Conservation (phyloP, 2,113 vertebrate genomes). For the Chloebia gouldiae region DNA sequence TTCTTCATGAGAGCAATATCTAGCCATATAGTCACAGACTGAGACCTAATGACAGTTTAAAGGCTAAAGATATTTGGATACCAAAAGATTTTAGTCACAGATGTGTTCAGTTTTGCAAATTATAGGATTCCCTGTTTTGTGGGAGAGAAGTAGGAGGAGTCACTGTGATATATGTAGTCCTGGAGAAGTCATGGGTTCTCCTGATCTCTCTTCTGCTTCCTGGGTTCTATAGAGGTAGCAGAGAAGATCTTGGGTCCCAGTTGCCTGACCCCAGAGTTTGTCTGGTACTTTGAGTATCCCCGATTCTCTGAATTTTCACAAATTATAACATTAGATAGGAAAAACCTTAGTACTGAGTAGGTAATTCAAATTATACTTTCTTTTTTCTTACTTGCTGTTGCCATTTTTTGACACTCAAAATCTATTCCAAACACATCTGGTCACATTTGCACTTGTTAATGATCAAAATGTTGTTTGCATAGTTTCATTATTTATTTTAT, state of each 20-base stretch:
- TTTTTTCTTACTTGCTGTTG: neutral
- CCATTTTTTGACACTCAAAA: neutral
- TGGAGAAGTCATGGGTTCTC: neutral
- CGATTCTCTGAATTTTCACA: neutral
- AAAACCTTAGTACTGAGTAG: neutral
- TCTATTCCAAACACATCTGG: neutral
- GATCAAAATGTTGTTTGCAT: neutral
- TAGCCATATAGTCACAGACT: neutral
- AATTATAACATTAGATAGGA: neutral
- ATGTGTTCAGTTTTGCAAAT: neutral
- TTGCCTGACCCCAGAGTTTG: rapidly evolving
- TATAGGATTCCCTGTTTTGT: neutral
- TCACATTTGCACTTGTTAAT: neutral
- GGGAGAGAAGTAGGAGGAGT: neutral
- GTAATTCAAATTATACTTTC: neutral
- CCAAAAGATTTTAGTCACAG: neutral
- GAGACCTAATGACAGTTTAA: neutral
- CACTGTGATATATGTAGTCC: neutral
- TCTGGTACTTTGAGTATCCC: neutral
- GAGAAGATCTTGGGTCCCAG: neutral
- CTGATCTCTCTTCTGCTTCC: neutral
- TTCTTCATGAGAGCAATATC: neutral
- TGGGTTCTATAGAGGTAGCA: neutral
- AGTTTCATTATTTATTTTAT: neutral
- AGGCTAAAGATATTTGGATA: neutral